Conservation (phyloP, 2,888 invertebrate species). For the Flexamia atlantica region DNA sequence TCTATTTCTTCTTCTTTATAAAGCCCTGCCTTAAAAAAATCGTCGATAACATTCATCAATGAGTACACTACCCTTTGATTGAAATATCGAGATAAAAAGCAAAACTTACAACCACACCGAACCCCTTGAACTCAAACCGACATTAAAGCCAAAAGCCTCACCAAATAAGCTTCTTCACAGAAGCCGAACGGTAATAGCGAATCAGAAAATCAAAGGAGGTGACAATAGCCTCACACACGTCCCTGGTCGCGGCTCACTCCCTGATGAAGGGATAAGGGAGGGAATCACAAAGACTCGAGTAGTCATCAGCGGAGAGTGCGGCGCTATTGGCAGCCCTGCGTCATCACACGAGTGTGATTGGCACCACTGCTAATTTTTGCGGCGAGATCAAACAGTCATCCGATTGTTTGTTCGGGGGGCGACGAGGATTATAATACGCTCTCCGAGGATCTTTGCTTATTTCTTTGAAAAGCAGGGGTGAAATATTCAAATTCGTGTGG, state of each 20-base stretch:
- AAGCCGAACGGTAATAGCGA: not conserved
- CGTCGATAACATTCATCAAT: too few relatives aligned
- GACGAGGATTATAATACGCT: not conserved
- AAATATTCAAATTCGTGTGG: constrained; percentile 22
- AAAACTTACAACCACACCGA: too few relatives aligned
- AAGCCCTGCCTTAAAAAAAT: too few relatives aligned
- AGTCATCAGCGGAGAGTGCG: not conserved
- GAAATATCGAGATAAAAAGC: too few relatives aligned
- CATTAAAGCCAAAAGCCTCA: too few relatives aligned
- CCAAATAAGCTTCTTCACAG: not conserved
- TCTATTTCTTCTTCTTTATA: too few relatives aligned
- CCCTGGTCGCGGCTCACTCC: not conserved
- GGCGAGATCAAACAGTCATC: constrained; percentile 16
- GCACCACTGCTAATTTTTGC: constrained; percentile 34
- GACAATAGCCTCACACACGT: not conserved
- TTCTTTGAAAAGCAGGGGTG: constrained; percentile 12
- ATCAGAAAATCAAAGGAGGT: constrained; percentile 4
- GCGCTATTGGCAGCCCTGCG: constrained; percentile 5
- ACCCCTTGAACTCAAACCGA: too few relatives aligned
- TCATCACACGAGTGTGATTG: constrained; percentile 13
- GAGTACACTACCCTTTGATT: too few relatives aligned
- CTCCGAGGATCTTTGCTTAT: not conserved
- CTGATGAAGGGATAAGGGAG: not conserved
- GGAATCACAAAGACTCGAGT: constrained; percentile 12
- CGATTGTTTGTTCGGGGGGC: constrained; percentile 21